Evolutionary conservation across 2,888 invertebrate species (phyloP), one percentile per base, ranked within the genome.

Genomic region (Diaphora mendica): DNA sequence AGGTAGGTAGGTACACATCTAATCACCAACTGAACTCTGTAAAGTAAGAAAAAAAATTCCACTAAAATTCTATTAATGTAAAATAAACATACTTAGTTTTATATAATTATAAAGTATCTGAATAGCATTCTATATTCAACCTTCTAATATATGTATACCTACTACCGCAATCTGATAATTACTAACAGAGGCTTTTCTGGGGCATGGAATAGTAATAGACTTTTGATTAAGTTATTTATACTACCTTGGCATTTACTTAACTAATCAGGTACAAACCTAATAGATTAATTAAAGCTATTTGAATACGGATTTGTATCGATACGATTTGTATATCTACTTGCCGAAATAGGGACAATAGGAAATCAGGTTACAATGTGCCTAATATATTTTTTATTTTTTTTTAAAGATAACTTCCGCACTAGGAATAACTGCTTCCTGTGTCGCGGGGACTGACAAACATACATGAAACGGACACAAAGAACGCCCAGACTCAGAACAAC

Each of bases 191-290:
- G 9, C 62, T 72, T 79, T 80, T 78, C 75, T 80, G 70, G 75
- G 77, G 70, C 82, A 80, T 72, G 68, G 73, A 76, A 73, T 74
- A 78, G 66, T 79, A 82, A 79, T 75, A 64, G 26, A 30, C 39
- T 20, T 77, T 67, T 70, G 76, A 82, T 81, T 77, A 81, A 79
- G 71, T 64, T 74, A 73, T 65, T 81, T 74, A 69, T 77, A 77
- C 33, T 78, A 76, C 76, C 77, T 76, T 67, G 69, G 72, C 79
- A 76, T 81, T 74, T 72, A 72, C 59, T 67, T 78, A 68, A 71
- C n/a, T 64, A 35, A 71, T 17, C 15, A 70, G 51, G 30, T 65
- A 69, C 64, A 68, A 30, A 30, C 3, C 0, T 71, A 65, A 15
- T 11, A 30, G 48, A 72, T 77, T 65, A 73, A 77, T 78, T 17